Evolutionary conservation across 2,113 vertebrate species (phyloP), one percentile per base, ranked within the genome.

Genomic region (Amblyornis subalaris): DNA sequence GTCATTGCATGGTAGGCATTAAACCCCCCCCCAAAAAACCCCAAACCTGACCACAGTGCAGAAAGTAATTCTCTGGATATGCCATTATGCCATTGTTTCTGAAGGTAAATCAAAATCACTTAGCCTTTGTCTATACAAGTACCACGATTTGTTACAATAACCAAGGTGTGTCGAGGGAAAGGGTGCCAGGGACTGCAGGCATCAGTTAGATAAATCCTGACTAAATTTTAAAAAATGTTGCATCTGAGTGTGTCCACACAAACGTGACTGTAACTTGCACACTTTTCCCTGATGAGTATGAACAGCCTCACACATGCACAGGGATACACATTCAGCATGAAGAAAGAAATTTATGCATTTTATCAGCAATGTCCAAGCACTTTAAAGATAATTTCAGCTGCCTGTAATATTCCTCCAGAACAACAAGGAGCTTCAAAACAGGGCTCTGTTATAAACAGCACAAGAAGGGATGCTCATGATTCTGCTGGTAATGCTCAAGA

Each of bases 1-100:
- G 96, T 98, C 97, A 98, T 98, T 98, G 97, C 85, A 98, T 96
- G 92, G 97, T 89, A 97, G 96, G 97, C 95, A 98, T 96, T 94
- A 94, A 96, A 96, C 62, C 21, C 31, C 15, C 0, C 9, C 26
- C 10, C 6, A 28, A 73, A 40, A 73, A 78, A 17, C 22, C 62
- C 81, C 81, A 48, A 92, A 83, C 88, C 94, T 96, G 74, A 95
- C 94, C 38, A 93, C 96, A 96, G 47, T 58, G 22, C 88, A 95
- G 78, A 91, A 95, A 86, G 78, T 64, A 82, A 86, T 75, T 76
- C 48, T 93, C 88, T 93, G 78, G 53, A 62, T 42, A 54, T 67
- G 72, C 66, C 62, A 84, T 85, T 85, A 91, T 50, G 78, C 29
- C 55, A 92, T 60, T 58, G 73, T 77, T 94, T 87, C 57, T 60